Evolutionary conservation across 2,113 vertebrate genomes (phyloP), one percentile per base, ranked within the genome.

Genomic region (Puntigrus tetrazona): DNA sequence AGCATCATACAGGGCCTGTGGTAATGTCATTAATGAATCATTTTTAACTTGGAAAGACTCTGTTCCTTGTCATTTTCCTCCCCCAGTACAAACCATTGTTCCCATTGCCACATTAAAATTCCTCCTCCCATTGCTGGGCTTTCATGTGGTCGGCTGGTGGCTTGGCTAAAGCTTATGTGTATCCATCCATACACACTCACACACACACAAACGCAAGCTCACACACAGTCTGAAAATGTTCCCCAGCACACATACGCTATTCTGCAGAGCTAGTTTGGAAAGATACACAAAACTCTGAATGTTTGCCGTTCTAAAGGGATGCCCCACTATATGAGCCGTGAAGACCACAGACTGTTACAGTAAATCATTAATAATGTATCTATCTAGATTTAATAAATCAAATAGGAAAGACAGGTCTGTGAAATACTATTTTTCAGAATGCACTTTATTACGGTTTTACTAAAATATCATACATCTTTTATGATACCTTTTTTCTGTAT

Each of bases 101-200:
- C 91, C 87, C 90, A 92, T 92, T 92, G 91, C 91, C 91, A 91
- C 92, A 93, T 93, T 91, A 93, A 94, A 92, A 94, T 93, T 93
- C 92, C 90, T 88, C 87, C 91, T 94, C 90, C 90, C 87, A 88
- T 86, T 91, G 91, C 91, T 85, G 27, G 22, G 84, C 91, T 92
- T 92, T 93, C 18, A 93, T 94, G 93, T 94, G 93, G 93, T 88
- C 16, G 78, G 84, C 91, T 91, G 89, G 91, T 84, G 94, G 94
- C 90, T 94, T 92, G 92, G 93, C 92, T 91, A 90, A 89, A 87
- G 89, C 88, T 89, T 91, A 87, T 87, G 90, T 90, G 88, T 91
- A 90, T 88, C 91, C 92, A 91, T 92, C 91, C 89, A 87, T 92
- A 92, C 89, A 90, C 86, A 92, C 65, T 38, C 63, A 9, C 75